Evolutionary conservation across 2,797 vertebrate genomes (phyloP), one percentile per base, ranked within the genome.

Genomic region (Sparus aurata): DNA sequence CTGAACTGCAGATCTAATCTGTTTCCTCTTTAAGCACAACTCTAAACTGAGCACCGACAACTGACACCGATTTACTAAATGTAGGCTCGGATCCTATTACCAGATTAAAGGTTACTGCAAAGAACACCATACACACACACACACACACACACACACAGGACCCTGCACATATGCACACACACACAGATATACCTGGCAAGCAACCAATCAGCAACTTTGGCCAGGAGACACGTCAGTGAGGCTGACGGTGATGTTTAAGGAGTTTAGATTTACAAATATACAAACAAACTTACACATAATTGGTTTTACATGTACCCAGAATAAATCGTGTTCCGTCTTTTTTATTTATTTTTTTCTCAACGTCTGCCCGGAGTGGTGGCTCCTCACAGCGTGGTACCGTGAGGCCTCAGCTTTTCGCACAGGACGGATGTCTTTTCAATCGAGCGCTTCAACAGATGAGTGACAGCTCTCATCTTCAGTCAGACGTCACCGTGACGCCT

Each of bases 1-100:
- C 77, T 73, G 75, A 75, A 85, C 20, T 85, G 79, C 82, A 77
- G 82, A 72, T 65, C 67, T 65, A 77, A 75, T 82, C 73, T 43
- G 52, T 75, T 75, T 76, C 67, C 80, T 75, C 61, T 70, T 65
- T 65, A 45, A 61, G 76, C 84, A 20, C 1, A 1, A 62, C 45
- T 77, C 67, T 72, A 68, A 71, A 71, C 16, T 41, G 38, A 50
- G 63, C 46, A n/a, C 55, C 17, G 12, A 54, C 58, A 52, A 67
- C 67, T 17, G 41, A 67, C 46, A 16, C 55, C 50, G 77, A 73
- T 76, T 83, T 75, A 85, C 78, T 78, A 76, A 82, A 88, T 55
- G 54, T 50, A 55, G 61, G 41, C 61, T 50, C 34, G 69, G 59
- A 88, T 79, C 75, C 73, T 68, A 41, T 78, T 63, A 77, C 75